These are phyloP conservation scores for Apaloderma vittatum DNA, from an alignment of 2,113 vertebrate species.

Conservation along the genomic window DNA sequence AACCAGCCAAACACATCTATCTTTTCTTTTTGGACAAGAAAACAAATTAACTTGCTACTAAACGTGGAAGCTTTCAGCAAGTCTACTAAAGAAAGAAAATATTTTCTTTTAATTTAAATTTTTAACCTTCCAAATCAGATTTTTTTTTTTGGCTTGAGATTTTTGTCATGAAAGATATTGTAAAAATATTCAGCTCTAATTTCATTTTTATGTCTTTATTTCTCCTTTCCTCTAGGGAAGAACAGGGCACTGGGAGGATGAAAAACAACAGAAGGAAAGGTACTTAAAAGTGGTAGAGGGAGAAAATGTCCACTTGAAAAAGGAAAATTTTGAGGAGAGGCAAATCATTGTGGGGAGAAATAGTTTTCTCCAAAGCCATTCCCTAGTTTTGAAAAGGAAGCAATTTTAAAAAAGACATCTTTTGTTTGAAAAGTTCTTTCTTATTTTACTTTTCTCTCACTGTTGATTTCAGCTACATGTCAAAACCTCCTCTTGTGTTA, in stretches of 20 bases:
- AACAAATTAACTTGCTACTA: background rate
- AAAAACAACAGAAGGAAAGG: background rate
- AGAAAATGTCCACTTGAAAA: background rate
- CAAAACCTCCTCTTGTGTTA: background rate
- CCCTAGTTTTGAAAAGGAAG: background rate
- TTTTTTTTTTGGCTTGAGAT: background rate
- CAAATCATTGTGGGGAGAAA: background rate
- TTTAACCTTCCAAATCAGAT: background rate
- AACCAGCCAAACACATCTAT: background rate
- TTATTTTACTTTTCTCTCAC: background rate
- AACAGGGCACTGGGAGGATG: background rate
- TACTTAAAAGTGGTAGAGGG: background rate
- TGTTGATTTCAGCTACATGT: background rate
- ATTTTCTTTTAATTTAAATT: background rate
- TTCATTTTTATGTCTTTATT: background rate
- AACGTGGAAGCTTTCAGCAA: background rate
- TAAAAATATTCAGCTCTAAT: background rate
- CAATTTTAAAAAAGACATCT: background rate
- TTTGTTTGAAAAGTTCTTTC: rapidly evolving
- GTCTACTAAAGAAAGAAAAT: background rate
- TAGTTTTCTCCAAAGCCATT: background rate
- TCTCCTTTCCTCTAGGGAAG: background rate
- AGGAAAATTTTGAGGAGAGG: background rate
- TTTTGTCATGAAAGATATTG: background rate
- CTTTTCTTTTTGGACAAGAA: background rate